Conservation (phyloP, 1,140 invertebrate species). For the Araneus ventricosus region DNA sequence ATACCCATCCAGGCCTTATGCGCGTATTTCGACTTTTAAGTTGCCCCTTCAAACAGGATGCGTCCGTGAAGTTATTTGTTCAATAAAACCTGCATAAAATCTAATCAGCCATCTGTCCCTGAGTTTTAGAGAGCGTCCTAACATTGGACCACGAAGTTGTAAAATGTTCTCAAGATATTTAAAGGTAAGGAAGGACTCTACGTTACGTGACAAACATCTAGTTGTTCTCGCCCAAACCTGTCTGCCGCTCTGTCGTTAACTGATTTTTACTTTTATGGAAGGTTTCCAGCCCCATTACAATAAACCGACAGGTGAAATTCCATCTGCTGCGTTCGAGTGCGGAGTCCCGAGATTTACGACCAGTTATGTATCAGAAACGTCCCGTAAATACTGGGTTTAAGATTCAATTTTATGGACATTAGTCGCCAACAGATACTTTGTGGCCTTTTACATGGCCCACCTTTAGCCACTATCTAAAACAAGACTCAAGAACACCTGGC, state of each 20-base stretch:
- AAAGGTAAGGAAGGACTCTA: background rate
- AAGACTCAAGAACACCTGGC: background rate
- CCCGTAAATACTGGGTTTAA: constrained; percentile 32
- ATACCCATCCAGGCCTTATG: background rate
- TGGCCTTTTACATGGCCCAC: constrained; percentile 3
- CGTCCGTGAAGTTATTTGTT: background rate
- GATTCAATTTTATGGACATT: constrained; percentile 40
- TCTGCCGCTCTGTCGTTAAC: constrained; percentile 31
- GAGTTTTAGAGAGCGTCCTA: background rate
- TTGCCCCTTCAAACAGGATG: background rate
- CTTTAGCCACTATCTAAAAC: background rate
- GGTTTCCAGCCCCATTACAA: background rate
- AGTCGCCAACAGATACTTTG: constrained; percentile 20
- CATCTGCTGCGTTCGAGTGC: background rate
- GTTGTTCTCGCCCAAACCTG: constrained; percentile 32
- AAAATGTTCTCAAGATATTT: background rate
- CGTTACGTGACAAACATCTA: constrained; percentile 46
- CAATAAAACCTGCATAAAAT: constrained; percentile 19
- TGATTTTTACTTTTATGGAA: background rate
- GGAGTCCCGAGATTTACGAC: background rate
- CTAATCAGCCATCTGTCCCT: constrained; percentile 14
- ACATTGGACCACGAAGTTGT: background rate
- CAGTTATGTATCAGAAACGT: constrained; percentile 20
- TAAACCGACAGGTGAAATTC: constrained; percentile 48
- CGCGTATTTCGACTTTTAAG: background rate